Evolutionary conservation across 2,113 vertebrate species (phyloP).

Genomic region (Myrmophylax atrothorax): DNA sequence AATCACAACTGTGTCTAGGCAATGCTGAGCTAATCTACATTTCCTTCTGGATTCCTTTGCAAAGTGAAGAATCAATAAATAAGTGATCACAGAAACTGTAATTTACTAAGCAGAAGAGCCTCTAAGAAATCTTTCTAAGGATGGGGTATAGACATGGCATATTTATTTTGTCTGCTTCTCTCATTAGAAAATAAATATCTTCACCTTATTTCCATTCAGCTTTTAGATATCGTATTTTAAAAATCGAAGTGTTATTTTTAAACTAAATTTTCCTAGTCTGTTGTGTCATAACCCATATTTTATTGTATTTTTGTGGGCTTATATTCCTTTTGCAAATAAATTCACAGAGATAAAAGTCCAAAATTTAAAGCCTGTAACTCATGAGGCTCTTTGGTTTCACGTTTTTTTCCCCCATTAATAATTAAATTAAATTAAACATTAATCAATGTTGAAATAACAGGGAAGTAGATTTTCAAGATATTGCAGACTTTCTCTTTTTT

Average conservation of each 20-base stretch:
- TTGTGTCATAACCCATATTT: background rate
- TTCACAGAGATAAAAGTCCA: background rate
- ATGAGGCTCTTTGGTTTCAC: background rate
- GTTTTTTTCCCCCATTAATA: too few species aligned
- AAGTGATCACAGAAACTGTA: background rate
- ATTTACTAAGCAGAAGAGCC: background rate
- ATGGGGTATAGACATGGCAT: background rate
- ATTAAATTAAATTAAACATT: too few species aligned
- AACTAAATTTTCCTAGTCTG: background rate
- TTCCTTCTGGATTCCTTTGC: background rate
- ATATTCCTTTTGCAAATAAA: background rate
- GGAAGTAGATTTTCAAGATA: background rate
- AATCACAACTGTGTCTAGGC: background rate
- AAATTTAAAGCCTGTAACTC: background rate
- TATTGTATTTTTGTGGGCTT: background rate
- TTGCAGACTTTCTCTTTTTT: background rate
- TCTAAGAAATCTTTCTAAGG: background rate
- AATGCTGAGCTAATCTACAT: background rate
- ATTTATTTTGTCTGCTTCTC: background rate
- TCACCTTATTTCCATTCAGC: background rate
- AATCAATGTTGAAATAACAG: background rate
- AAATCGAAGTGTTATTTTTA: background rate
- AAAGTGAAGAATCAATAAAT: background rate
- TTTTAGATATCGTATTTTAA: background rate
- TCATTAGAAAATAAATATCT: background rate